A percentile compares a stretch with the other conserved stretches of the same genome.
Conservation (phyloP, 2,797 vertebrate species). For the Danio jaintianensis region DNA sequence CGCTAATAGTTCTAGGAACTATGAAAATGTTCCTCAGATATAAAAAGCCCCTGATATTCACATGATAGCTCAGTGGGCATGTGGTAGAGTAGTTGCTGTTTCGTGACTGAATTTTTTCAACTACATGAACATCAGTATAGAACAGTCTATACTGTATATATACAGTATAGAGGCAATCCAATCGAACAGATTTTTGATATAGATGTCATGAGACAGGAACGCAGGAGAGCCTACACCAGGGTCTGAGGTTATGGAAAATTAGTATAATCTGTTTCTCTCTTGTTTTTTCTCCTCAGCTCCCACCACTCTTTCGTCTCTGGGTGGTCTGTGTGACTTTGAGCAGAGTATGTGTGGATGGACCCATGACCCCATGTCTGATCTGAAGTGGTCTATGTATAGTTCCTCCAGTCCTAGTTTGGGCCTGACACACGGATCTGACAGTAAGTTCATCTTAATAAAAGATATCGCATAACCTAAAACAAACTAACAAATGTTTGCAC, state of each 20-base stretch:
- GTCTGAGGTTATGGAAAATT: conserved; percentile 64
- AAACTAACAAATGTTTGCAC: background rate
- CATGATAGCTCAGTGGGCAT: no score
- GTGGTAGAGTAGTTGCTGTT: no score
- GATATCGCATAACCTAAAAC: background rate
- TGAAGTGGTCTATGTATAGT: conserved; percentile 86
- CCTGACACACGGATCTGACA: conserved; percentile 72
- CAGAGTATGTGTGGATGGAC: conserved; percentile 91
- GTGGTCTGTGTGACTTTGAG: conserved; percentile 93
- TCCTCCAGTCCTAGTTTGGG: conserved; percentile 75
- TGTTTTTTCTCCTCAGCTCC: conserved; percentile 62
- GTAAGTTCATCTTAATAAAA: conserved; percentile 66
- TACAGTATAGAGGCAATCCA: no score
- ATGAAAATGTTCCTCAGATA: no score
- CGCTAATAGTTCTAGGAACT: no score
- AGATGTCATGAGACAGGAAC: background rate
- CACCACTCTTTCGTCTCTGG: conserved; percentile 74
- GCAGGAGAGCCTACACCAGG: conserved; percentile 44
- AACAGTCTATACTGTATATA: no score
- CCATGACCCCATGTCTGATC: conserved; percentile 86
- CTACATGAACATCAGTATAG: no score
- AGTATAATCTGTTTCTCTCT: conserved; percentile 52
- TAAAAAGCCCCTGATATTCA: no score
- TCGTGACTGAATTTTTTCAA: no score
- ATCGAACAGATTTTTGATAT: background rate